Conservation (phyloP, 2,797 vertebrate genomes). For the Catharus ustulatus region DNA sequence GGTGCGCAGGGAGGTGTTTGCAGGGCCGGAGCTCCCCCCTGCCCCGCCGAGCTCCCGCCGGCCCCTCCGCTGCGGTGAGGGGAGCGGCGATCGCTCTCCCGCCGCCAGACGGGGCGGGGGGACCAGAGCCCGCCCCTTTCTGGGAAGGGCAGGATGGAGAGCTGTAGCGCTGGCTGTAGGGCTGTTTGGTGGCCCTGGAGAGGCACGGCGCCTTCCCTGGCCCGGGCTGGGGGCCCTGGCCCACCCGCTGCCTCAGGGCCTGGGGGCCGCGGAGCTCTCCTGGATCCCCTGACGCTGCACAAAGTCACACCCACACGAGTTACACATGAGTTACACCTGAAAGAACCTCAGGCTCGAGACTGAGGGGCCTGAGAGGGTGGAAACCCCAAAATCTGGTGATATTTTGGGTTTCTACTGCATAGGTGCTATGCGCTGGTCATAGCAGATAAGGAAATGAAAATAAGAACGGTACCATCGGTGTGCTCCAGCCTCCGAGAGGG, state of each 20-base stretch:
- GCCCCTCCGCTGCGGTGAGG: not conserved
- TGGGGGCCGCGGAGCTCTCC: not conserved
- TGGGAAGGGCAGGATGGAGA: not conserved
- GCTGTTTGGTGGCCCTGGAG: too few species aligned
- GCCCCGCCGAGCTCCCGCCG: not conserved
- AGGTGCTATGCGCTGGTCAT: not conserved
- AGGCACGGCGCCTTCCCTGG: not conserved
- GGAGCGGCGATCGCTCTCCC: not conserved
- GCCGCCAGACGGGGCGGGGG: too few species aligned
- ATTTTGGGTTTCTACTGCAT: fast-evolving
- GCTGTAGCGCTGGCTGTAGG: not conserved
- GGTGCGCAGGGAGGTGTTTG: not conserved
- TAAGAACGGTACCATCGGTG: fast-evolving
- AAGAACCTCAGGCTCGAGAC: not conserved
- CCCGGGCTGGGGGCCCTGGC: not conserved
- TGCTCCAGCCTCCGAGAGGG: too few species aligned
- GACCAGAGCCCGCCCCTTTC: not conserved
- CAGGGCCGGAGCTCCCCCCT: not conserved
- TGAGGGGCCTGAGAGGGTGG: not conserved
- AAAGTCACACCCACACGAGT: fast-evolving
- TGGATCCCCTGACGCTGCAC: not conserved
- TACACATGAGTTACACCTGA: too few species aligned
- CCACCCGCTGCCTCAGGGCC: not conserved
- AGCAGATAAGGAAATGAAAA: not conserved
- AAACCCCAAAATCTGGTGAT: not conserved